A percentile compares a stretch with the other conserved stretches of the same genome.
These are phyloP conservation scores for Brachionus manjavacas DNA, from an alignment of 1,140 invertebrate species.

Conservation along the genomic window DNA sequence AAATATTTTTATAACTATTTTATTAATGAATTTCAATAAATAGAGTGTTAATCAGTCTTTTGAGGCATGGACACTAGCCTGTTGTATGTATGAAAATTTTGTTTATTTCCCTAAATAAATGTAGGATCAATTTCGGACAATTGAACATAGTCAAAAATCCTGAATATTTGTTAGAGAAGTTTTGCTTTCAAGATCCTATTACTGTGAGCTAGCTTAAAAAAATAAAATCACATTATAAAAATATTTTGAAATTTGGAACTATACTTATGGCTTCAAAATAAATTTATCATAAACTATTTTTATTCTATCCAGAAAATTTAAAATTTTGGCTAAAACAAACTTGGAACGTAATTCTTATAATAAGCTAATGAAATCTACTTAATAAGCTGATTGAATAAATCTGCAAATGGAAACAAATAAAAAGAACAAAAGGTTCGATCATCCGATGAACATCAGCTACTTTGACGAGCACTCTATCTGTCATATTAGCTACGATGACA, in stretches of 20 bases:
- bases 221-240: not conserved
- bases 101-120: too few relatives aligned
- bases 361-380: not conserved
- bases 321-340: not conserved
- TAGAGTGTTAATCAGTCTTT: too few relatives aligned
- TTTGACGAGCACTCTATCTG: not conserved
- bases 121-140: too few relatives aligned
- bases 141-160: too few relatives aligned
- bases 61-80: too few relatives aligned
- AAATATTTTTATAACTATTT: too few relatives aligned
- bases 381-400: not conserved
- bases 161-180: too few relatives aligned
- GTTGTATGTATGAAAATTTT: too few relatives aligned
- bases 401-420: not conserved
- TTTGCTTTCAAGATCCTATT: too few relatives aligned
- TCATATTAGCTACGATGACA: not conserved
- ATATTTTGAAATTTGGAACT: not conserved
- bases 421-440: not conserved
- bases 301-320: not conserved
- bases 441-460: not conserved
- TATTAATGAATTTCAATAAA: too few relatives aligned
- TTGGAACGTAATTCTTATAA: not conserved
- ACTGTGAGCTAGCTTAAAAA: not conserved
- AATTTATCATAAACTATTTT: slow-evolving; percentile 24
- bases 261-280: not conserved